These are phyloP conservation scores for Cnemophilus loriae DNA, from an alignment of 2,113 vertebrate species.

Conservation along the genomic window DNA sequence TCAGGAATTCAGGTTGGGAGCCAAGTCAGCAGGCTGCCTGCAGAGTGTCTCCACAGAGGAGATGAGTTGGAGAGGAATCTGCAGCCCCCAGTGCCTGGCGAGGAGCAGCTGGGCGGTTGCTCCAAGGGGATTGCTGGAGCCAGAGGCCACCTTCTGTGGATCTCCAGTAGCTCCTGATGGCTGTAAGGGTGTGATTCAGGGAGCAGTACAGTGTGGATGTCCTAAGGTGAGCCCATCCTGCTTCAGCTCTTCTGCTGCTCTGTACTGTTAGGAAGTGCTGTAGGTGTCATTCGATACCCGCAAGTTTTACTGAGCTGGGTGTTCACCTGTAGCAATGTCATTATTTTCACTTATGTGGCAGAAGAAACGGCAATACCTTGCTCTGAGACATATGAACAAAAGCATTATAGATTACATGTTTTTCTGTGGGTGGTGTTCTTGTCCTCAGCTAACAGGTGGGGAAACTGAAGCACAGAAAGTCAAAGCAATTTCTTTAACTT, in stretches of 20 bases:
- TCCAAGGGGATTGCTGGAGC: not conserved
- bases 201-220: not conserved
- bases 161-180: not conserved
- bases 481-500: not conserved
- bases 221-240: not conserved
- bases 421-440: not conserved
- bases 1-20: slow-evolving; percentile 7
- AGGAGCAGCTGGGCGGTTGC: not conserved
- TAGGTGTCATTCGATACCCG: accelerated
- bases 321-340: not conserved
- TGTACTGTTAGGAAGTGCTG: not conserved
- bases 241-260: not conserved
- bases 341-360: not conserved
- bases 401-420: not conserved
- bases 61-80: not conserved
- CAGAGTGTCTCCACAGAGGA: not conserved
- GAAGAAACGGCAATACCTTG: not conserved
- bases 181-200: not conserved
- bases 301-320: not conserved
- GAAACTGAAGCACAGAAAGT: not conserved
- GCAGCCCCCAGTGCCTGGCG: not conserved
- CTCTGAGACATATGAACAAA: not conserved
- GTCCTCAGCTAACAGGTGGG: not conserved
- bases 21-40: slow-evolving; percentile 16
- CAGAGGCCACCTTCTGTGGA: not conserved